Base-by-base conservation (phyloP, 2,888 invertebrate genomes). In the Operophtera brumata region DNA sequence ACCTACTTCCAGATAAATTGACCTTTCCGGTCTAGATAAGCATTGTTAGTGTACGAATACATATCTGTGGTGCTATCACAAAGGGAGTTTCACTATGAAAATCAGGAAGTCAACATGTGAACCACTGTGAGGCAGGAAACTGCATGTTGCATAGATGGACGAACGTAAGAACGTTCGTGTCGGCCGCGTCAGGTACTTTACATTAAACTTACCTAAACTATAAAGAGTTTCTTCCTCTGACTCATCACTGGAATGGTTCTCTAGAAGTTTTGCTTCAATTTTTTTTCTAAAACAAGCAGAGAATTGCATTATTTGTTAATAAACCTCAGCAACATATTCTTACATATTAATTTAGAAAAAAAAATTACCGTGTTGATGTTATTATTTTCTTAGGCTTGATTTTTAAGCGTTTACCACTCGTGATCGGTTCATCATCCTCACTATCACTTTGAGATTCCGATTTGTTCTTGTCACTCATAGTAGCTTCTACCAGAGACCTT, bases 231-330 rank as follows among this genome's bases (percentile, higher is more conserved):
- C 90, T 55, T 90, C 89, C 63, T 90, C 90, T 57, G 88, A 89
- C 75, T 92, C 90, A 57, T 89, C 85, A 72, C 86, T 90, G 58
- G 92, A 86, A 72, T 91, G 82, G 61, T 90, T 88, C 56, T 90
- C 83, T 67, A 88, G 81, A 50, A 81, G 73, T 70, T 92, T 91
- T 14, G 91, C 91, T 82, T 93, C 92, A 5, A 92, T 77, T 70
- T 90, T 90, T 84, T 90, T 90, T 61, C 91, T 91, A 77, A n/a
- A 82, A 82, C 56, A 41, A 61, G 54, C 54, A 25, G 30, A 50
- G 20, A 48, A 26, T 30, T 30, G 13, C 46, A 26, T 30, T 30
- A 30, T 1, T 30, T 7, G 30, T 30, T 9, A 2, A 30, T 30
- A 9, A 30, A 7, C 7, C 5, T 30, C 20, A 20, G 4, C 20